A percentile compares a stretch with the other conserved stretches of the same genome.
Conservation (phyloP, 2,113 vertebrate genomes). For the Alexandromys fortis region DNA sequence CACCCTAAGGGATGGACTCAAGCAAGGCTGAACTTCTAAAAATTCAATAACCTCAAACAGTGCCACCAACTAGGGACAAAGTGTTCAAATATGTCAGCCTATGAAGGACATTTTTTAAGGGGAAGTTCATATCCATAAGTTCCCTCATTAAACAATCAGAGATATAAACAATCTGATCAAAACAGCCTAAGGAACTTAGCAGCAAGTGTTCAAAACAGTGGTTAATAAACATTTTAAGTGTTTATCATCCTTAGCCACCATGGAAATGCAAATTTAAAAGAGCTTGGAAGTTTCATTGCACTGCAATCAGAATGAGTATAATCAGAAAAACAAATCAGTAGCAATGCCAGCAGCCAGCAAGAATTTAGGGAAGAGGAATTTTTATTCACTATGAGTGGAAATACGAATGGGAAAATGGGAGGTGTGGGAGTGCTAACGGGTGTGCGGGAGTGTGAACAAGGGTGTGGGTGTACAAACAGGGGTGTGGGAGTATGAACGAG, state of each 20-base stretch:
- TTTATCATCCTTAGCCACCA: neutral
- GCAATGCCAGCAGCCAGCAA: too few species aligned
- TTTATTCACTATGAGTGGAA: neutral
- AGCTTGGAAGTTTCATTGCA: too few species aligned
- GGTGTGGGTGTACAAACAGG: too few species aligned
- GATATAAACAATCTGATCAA: neutral
- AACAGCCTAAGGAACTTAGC: neutral
- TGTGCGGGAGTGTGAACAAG: too few species aligned
- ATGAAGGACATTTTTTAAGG: neutral
- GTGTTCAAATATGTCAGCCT: neutral
- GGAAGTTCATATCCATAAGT: neutral
- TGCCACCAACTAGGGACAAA: neutral
- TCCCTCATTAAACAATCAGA: neutral
- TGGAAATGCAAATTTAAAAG: neutral
- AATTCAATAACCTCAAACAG: neutral
- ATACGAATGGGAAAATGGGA: too few species aligned
- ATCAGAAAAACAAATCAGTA: neutral
- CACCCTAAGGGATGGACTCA: neutral
- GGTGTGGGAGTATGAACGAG: too few species aligned
- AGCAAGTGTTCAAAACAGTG: neutral
- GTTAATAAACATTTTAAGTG: neutral
- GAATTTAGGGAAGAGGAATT: too few species aligned
- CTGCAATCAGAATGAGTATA: neutral
- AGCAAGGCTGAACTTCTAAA: neutral
- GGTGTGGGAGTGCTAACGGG: too few species aligned